A percentile compares a stretch with the other conserved stretches of the same genome.
Conservation (phyloP, 2,888 invertebrate genomes). For the Pristionchus japonicus region DNA sequence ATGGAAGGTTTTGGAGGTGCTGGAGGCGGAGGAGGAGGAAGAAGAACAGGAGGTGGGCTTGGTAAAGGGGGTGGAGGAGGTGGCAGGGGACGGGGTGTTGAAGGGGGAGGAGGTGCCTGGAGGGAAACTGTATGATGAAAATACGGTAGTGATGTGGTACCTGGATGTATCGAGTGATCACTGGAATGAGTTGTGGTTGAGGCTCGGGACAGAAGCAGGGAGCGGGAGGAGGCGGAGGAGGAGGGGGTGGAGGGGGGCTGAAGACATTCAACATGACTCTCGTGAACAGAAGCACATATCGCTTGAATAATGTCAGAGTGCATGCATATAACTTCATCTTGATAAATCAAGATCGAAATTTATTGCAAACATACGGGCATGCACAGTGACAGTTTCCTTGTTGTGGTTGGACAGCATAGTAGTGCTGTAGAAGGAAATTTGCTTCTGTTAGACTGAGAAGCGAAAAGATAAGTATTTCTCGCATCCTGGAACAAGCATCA, state of each 20-base stretch:
- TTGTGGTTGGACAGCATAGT: background rate
- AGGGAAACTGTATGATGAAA: background rate
- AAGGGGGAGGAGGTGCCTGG: slow-evolving; percentile 5
- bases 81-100: background rate
- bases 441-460: background rate
- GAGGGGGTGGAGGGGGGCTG: slow-evolving; percentile 40
- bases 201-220: slow-evolving; percentile 9
- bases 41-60: background rate
- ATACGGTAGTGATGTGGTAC: background rate
- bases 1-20: background rate
- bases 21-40: background rate
- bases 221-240: slow-evolving; percentile 34
- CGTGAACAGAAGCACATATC: background rate
- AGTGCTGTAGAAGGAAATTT: background rate
- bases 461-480: background rate
- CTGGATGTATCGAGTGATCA: slow-evolving; percentile 46
- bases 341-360: no score
- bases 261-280: background rate
- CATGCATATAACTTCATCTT: no score
- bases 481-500: background rate
- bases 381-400: slow-evolving; percentile 29
- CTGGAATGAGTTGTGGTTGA: slow-evolving; percentile 35
- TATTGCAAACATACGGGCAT: slow-evolving; percentile 12
- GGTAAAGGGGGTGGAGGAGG: background rate
- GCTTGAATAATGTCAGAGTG: background rate